Base-by-base conservation (phyloP, 1,140 invertebrate species). In the Sinella curviseta region DNA sequence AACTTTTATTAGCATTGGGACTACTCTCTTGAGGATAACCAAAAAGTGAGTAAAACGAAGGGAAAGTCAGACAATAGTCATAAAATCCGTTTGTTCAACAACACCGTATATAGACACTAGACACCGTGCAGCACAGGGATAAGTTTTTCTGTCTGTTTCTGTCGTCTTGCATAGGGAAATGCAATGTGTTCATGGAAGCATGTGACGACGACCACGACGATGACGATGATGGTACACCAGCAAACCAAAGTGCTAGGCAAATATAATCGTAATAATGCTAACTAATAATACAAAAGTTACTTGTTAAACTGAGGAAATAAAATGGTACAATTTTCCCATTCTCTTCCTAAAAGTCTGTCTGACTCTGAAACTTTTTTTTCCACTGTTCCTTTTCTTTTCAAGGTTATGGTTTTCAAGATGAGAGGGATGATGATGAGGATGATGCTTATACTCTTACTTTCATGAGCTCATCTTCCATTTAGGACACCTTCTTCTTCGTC, bases 11-110 rank as follows among this genome's bases (percentile, higher is more conserved):
- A 70, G 26, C 65, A 70, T 31, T 33, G 24, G 65, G 65, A 70
- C 24, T 31, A 70, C 8, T 70, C 65, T 70, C 65, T 70, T 30
- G 65, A 70, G 65, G 65, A 70, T 70, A 70, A 70, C 65, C 30
- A 31, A 33, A 33, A 33, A 70, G 57, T 70, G 30, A 70, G 26
- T 33, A 70, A 70, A 70, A 70, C 8, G 28, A 33, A 70, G 65
- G 65, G 65, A 70, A 70, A 70, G 65, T 70, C 65, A 31, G 65
- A 70, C 65, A 33, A 70, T 70, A 70, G 65, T 70, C 65, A 70
- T 70, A 70, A 70, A 70, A 70, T 70, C 65, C 65, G 65, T 33
- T 70, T 70, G 30, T 70, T 70, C 65, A 70, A 70, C 65, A 70
- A 70, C 65, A 70, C 4, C 2, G 12, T 65, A n/a, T 48, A 48